Evolutionary conservation across 1,140 invertebrate species (phyloP).

Genomic region (Temnothorax longispinosus): DNA sequence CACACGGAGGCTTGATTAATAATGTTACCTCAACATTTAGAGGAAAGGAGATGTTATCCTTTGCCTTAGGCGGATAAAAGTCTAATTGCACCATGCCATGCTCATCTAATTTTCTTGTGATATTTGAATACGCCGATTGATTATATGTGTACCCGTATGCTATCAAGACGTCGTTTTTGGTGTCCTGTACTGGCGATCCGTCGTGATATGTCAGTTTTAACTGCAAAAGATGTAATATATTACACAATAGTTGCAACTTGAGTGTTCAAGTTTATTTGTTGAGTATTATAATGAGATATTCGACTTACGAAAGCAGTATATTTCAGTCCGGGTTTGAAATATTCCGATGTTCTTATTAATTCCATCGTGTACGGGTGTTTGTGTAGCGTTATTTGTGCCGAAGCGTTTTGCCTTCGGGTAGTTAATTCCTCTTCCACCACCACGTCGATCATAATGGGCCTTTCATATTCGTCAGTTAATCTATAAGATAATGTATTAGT

Average conservation of each 20-base stretch:
- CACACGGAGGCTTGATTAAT: conserved; percentile 25
- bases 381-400: conserved; percentile 91
- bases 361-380: conserved; percentile 94
- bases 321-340: conserved; percentile 94
- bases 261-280: neutral
- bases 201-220: conserved; percentile 92
- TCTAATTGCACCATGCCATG: conserved; percentile 91
- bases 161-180: conserved; percentile 88
- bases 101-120: conserved; percentile 87
- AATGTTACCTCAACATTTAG: conserved; percentile 88
- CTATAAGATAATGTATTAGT: conserved; percentile 72
- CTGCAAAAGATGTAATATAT: conserved; percentile 80
- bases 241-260: neutral
- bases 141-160: conserved; percentile 90
- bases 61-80: conserved; percentile 88
- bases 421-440: conserved; percentile 93
- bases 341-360: conserved; percentile 92
- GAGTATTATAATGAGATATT: neutral
- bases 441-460: conserved; percentile 92
- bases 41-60: conserved; percentile 84
- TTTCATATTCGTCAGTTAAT: conserved; percentile 90
- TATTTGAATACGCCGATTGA: conserved; percentile 88
- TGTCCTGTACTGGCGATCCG: conserved; percentile 89
- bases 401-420: conserved; percentile 92
- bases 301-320: conserved; percentile 92